A percentile compares a stretch with the other conserved stretches of the same genome.
Evolutionary conservation across 2,888 invertebrate species (phyloP).

Genomic region (Crioceris asparagi): DNA sequence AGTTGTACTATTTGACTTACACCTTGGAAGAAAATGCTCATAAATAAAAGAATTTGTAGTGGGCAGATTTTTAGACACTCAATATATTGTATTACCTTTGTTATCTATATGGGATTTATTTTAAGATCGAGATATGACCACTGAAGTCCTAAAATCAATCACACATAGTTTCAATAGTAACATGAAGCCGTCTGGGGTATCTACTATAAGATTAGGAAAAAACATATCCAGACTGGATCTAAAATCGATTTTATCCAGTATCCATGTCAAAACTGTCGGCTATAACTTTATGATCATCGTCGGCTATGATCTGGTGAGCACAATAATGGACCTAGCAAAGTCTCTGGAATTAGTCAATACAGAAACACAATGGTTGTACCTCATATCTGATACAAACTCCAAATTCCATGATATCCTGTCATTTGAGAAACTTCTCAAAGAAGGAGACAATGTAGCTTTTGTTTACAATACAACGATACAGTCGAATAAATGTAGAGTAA

Average conservation of each 20-base stretch:
- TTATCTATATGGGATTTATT: too few species aligned
- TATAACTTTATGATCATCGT: constrained; percentile 51
- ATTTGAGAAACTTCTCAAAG: constrained; percentile 49
- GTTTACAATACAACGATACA: constrained; percentile 55
- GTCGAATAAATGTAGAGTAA: constrained; percentile 46
- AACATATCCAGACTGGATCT: constrained; percentile 13
- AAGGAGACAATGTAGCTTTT: constrained; percentile 75
- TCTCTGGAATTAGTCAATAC: constrained; percentile 56
- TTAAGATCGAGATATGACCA: constrained; percentile 53
- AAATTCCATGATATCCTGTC: constrained; percentile 43
- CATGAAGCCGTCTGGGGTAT: constrained; percentile 26
- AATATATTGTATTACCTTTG: too few species aligned
- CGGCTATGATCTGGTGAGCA: constrained; percentile 48
- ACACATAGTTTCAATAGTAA: constrained; percentile 32
- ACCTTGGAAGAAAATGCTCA: too few species aligned
- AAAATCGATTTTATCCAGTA: constrained; percentile 24
- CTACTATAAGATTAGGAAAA: constrained; percentile 28
- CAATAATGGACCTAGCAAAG: constrained; percentile 59
- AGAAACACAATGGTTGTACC: constrained; percentile 71
- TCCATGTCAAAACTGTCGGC: constrained; percentile 31
- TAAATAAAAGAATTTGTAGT: too few species aligned
- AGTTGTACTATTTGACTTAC: too few species aligned
- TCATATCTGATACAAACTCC: constrained; percentile 51
- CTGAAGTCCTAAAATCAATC: constrained; percentile 50
- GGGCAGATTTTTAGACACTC: too few species aligned